These are phyloP conservation scores for Bufotes viridis DNA, from an alignment of 2,797 vertebrate genomes.

Conservation along the genomic window DNA sequence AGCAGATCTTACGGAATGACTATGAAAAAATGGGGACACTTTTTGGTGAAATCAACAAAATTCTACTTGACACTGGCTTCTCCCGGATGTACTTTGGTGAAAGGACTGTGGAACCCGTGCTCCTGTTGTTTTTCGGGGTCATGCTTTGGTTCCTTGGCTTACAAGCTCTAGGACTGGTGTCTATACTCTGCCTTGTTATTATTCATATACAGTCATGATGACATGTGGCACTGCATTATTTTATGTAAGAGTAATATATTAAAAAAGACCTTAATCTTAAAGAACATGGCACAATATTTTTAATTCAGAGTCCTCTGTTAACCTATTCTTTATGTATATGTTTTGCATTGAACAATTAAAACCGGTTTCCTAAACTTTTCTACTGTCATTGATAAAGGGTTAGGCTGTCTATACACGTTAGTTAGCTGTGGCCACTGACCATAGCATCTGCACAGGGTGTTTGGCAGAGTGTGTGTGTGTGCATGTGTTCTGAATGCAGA, in stretches of 20 bases:
- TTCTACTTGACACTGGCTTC: constrained; percentile 87
- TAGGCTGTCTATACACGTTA: too few relatives aligned
- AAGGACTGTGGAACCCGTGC: constrained; percentile 91
- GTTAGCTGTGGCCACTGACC: too few relatives aligned
- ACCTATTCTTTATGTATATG: constrained; percentile 10
- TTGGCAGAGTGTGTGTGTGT: too few relatives aligned
- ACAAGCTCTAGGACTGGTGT: constrained; percentile 92
- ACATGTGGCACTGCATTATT: constrained; percentile 53
- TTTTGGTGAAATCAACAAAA: constrained; percentile 96
- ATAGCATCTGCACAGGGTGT: too few relatives aligned
- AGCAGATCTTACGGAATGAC: constrained; percentile 81
- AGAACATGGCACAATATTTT: constrained; percentile 60
- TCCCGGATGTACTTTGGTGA: constrained; percentile 95
- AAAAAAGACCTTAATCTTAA: constrained; percentile 62
- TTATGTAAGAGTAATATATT: constrained; percentile 53
- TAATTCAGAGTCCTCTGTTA: neutral
- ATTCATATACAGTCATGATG: constrained; percentile 94
- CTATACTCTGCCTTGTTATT: constrained; percentile 94
- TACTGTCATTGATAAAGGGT: neutral
- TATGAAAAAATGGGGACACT: constrained; percentile 93
- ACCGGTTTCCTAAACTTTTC: constrained; percentile 4
- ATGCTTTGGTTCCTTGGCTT: constrained; percentile 96
- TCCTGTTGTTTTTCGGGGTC: constrained; percentile 91
- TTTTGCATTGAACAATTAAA: constrained; percentile 53
- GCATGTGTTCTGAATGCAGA: too few relatives aligned